Evolutionary conservation across 2,888 invertebrate species (phyloP), one percentile per base, ranked within the genome.

Genomic region (Drosophila conformis): DNA sequence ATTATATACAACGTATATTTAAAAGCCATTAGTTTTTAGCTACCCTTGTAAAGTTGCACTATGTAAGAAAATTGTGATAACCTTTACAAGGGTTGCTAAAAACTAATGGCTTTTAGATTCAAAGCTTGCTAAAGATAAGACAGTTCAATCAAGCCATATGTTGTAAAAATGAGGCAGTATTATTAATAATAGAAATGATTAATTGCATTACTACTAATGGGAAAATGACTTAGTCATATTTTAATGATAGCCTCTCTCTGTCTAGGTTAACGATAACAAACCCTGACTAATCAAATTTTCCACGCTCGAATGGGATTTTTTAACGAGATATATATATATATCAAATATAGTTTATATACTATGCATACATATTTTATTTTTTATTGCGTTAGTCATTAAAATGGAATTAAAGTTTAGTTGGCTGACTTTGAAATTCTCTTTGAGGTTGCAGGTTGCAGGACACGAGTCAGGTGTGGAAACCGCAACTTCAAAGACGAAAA

Each of bases 401-500:
- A 54, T 70, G 29, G 27, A 40, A 57, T 56, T 63, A 25, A 27
- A 52, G 69, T 53, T 69, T 13, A 29, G 51, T 33, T 59, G 51
- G 18, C 21, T 15, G 33, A 8, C 36, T 42, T 27, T n/a, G 18
- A 52, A 66, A 31, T 63, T 51, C 56, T 15, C 21, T 40, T 40
- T 57, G n/a, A 40, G 42, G 38, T 38, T 35, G 2, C 31, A 40
- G 42, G 38, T 38, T 35, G 2, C 31, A 57, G 57, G 57, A 57
- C 42, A 40, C 29, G 13, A 56, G 15, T 38, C 68, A 73, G 59
- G 73, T 74, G 63, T 52, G 36, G 49, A 62, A 62, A 54, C 36
- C 36, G 29, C 36, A 42, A 62, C 62, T 62, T 73, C 68, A 73
- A 73, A 73, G 73, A 15, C 48, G 18, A 53, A 49, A 36, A 48